Evolutionary conservation across 2,797 vertebrate genomes (phyloP), one percentile per base, ranked within the genome.

Genomic region (Bovichtus diacanthus): DNA sequence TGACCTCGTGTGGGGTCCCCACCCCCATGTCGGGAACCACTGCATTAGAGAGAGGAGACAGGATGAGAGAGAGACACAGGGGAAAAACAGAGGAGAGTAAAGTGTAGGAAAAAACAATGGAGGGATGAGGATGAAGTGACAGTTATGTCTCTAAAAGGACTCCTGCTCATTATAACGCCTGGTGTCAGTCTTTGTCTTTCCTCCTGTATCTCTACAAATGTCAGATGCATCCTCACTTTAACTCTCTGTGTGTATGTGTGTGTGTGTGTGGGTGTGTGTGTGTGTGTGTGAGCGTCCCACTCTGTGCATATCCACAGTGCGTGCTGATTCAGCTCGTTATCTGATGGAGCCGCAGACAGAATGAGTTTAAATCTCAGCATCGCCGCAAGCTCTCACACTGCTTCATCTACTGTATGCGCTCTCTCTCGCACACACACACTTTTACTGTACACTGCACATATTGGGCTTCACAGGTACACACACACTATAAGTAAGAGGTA

Each of bases 311-410:
- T 78, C 71, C 70, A 70, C 68, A 49, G 61, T 29, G 72, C 21
- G 10, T 88, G 92, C 94, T 93, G 93, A 94, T 84, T 94, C 94
- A 94, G 94, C 94, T 94, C 88, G 75, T 94, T 94, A 94, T 93
- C 90, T 87, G 88, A 91, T 90, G 91, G 90, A 92, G 86, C 88
- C 73, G 74, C 64, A 91, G 94, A 94, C 94, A 93, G 93, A 94
- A 95, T 94, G 92, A 93, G 93, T 94, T 94, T 95, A 94, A 94
- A 93, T 94, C 92, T 93, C 91, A 87, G 88, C 86, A 82, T 89
- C 59, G 83, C 92, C 73, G 59, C 85, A n/a, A 93, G 88, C 85
- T 62, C 80, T 56, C 51, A 49, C 72, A 59, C 80, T 63, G 78
- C 78, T 85, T 83, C 81, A 76, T 89, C 79, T 84, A 74, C 80